These are phyloP conservation scores for Nilaparvata lugens DNA, from an alignment of 1,140 invertebrate species.

Conservation along the genomic window DNA sequence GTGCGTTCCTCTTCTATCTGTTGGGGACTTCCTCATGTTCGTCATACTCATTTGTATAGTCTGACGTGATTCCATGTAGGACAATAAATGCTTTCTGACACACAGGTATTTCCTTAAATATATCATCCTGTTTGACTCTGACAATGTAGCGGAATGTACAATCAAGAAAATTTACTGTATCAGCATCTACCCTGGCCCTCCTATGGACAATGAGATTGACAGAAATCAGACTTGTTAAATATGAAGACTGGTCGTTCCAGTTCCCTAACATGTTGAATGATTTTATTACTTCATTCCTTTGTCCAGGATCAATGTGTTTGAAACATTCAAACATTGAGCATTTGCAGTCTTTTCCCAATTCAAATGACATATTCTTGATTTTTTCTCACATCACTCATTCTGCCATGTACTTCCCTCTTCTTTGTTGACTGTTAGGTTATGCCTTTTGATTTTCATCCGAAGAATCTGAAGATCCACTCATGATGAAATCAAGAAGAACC, in stretches of 20 bases:
- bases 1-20: slow-evolving; percentile 11
- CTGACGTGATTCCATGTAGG: slow-evolving; percentile 1
- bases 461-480: neutral
- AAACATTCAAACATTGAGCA: slow-evolving; percentile 1
- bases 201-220: neutral
- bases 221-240: slow-evolving; percentile 3
- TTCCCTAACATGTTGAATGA: neutral
- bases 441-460: neutral
- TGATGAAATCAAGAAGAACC: too few relatives aligned
- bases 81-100: slow-evolving; percentile 12
- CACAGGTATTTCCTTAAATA: slow-evolving; percentile 2
- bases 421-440: neutral
- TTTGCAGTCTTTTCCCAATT: neutral
- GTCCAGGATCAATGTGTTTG: neutral
- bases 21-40: slow-evolving; percentile 4
- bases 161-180: neutral
- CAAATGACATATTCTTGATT: neutral
- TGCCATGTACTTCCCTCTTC: neutral
- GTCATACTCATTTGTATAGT: slow-evolving; percentile 12
- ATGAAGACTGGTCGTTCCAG: neutral
- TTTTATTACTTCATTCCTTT: neutral
- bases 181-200: neutral
- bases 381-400: neutral
- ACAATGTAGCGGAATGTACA: neutral
- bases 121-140: neutral